A percentile compares a stretch with the other conserved stretches of the same genome.
phyloP scores from a whole-genome alignment of 2,113 vertebrate species.

The Cricetomys ansorgei region DNA sequence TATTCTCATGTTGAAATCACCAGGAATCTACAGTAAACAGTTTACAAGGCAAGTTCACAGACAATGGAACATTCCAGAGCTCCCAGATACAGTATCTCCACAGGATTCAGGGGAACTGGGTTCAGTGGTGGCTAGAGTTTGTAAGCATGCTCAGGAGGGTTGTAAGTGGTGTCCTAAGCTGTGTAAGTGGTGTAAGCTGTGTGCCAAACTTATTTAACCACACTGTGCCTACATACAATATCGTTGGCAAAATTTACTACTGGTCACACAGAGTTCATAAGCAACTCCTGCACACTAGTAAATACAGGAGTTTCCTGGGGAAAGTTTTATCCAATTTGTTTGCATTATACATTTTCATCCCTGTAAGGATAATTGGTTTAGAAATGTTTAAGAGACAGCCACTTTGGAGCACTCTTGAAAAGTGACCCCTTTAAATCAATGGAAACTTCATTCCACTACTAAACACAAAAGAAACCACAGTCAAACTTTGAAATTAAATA shows the following conservation, averaged over 20 bases:
- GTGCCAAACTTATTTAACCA: background rate
- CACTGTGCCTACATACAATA: background rate
- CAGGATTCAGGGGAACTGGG: background rate
- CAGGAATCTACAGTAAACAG: background rate
- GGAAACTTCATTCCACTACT: background rate
- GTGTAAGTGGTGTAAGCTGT: background rate
- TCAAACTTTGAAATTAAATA: conserved; percentile 59
- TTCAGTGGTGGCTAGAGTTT: background rate
- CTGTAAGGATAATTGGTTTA: conserved; percentile 11
- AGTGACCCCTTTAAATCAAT: conserved; percentile 42
- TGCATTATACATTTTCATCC: background rate
- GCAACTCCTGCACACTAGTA: background rate
- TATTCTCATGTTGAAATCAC: background rate
- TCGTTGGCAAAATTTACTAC: conserved; percentile 16
- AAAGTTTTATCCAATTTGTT: conserved; percentile 19
- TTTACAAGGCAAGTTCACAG: background rate
- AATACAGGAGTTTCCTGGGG: background rate
- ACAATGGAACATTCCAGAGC: background rate
- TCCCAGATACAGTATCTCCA: background rate
- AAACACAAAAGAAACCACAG: conserved; percentile 73
- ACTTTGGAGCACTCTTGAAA: conserved; percentile 25
- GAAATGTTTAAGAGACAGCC: background rate
- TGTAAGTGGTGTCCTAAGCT: background rate
- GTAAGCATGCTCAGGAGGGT: background rate
- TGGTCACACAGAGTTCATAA: background rate